phyloP scores from a whole-genome alignment of 2,113 vertebrate genomes.

The Spizaetus ornatus region DNA sequence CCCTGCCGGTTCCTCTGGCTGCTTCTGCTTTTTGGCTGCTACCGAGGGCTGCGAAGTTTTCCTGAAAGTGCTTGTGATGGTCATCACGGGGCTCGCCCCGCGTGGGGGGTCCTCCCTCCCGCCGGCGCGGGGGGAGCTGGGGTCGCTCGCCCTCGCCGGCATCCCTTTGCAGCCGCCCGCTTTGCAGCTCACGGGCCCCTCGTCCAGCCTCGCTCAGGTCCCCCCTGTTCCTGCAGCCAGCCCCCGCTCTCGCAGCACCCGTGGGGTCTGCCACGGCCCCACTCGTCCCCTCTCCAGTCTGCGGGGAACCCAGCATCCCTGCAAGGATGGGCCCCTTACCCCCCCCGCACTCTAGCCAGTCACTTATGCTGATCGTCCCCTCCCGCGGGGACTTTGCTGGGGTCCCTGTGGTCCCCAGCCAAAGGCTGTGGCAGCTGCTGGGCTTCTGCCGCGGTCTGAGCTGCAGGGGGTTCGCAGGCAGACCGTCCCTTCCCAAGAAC shows the following conservation, averaged over 20 bases:
- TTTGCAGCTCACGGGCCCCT: not conserved
- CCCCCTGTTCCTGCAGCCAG: not conserved
- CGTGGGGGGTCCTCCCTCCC: rapidly evolving
- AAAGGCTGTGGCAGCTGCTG: not conserved
- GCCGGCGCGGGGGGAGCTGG: rapidly evolving
- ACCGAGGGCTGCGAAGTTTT: rapidly evolving
- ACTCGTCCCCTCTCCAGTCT: not conserved
- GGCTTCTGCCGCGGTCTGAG: rapidly evolving
- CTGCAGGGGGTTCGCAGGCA: not conserved
- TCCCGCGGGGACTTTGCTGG: not conserved
- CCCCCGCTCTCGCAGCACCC: not conserved
- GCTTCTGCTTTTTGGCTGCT: not conserved
- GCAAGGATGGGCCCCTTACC: rapidly evolving
- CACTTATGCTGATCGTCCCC: not conserved
- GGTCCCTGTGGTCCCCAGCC: not conserved
- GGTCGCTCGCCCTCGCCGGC: too few relatives aligned
- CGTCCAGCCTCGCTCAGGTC: rapidly evolving
- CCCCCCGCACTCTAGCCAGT: too few relatives aligned
- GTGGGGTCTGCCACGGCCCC: rapidly evolving
- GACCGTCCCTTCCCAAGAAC: not conserved
- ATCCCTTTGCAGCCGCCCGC: not conserved
- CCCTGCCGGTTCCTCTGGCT: not conserved
- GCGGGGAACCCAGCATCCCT: too few relatives aligned
- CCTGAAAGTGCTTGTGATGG: not conserved
- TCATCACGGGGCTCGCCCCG: rapidly evolving